Percentiles rank a stretch among this genome's conserved stretches.
Evolutionary conservation across 1,140 invertebrate species (phyloP).

Genomic region (Aethina tumida): DNA sequence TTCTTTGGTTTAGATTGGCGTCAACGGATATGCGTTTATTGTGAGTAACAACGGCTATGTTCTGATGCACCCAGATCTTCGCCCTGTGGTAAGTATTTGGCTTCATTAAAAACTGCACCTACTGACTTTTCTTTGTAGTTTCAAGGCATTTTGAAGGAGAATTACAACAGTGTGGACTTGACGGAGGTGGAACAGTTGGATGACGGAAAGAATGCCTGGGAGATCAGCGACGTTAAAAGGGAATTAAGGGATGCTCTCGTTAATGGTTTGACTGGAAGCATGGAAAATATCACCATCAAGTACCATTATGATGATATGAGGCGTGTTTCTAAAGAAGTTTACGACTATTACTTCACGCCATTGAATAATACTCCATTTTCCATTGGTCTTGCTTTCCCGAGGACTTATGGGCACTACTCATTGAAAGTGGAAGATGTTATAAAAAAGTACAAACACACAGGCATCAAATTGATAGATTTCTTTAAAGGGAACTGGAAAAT

Average conservation of each 20-base stretch:
- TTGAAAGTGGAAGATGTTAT: conserved; percentile 64
- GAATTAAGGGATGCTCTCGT: conserved; percentile 65
- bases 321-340: conserved; percentile 65
- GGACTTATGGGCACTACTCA: conserved; percentile 65
- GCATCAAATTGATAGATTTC: conserved; percentile 56
- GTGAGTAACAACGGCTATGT: conserved; percentile 96
- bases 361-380: conserved; percentile 79
- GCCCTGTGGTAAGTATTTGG: conserved; percentile 52
- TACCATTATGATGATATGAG: conserved; percentile 75
- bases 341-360: conserved; percentile 76
- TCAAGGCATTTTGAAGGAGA: conserved; percentile 69
- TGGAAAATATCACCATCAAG: conserved; percentile 58
- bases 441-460: conserved; percentile 49
- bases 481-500: conserved; percentile 70
- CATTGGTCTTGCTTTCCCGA: conserved; percentile 69
- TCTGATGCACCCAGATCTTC: conserved; percentile 65
- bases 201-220: conserved; percentile 41
- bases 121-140: conserved; percentile 39
- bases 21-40: conserved; percentile 92
- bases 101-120: conserved; percentile 1
- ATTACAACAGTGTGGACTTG: conserved; percentile 94
- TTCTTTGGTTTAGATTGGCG: conserved; percentile 63
- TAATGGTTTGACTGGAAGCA: conserved; percentile 53
- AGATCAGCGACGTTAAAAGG: conserved; percentile 32
- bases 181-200: conserved; percentile 85